Evolutionary conservation across 2,113 vertebrate species (phyloP).

Genomic region (Cavia porcellus): DNA sequence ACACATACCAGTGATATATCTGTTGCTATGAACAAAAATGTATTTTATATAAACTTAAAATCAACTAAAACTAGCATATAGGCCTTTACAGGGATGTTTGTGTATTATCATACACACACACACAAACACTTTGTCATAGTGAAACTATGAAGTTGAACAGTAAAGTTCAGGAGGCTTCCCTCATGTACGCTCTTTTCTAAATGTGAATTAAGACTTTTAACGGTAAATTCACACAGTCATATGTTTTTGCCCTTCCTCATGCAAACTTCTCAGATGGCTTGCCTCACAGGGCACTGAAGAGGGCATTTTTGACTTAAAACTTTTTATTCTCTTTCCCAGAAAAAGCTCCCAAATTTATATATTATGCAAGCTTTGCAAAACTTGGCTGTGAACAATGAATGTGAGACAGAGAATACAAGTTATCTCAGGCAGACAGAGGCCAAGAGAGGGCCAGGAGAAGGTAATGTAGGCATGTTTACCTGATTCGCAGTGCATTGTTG

Average conservation of each 20-base stretch:
- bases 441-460: neutral
- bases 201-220: neutral
- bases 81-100: neutral
- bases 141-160: neutral
- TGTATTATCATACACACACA: neutral
- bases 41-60: constrained; percentile 7
- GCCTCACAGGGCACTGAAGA: neutral
- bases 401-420: neutral
- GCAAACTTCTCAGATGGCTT: too few relatives aligned
- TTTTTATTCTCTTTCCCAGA: neutral
- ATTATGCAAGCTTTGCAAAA: neutral
- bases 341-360: neutral
- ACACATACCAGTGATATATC: neutral
- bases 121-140: neutral
- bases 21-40: neutral
- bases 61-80: neutral
- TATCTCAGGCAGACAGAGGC: neutral
- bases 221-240: neutral
- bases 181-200: neutral
- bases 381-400: neutral
- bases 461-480: neutral
- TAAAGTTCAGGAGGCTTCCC: neutral
- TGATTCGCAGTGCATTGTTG: too few relatives aligned
- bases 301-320: neutral
- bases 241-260: neutral